Base-by-base conservation (phyloP, 2,113 vertebrate genomes). In the Naja naja region DNA sequence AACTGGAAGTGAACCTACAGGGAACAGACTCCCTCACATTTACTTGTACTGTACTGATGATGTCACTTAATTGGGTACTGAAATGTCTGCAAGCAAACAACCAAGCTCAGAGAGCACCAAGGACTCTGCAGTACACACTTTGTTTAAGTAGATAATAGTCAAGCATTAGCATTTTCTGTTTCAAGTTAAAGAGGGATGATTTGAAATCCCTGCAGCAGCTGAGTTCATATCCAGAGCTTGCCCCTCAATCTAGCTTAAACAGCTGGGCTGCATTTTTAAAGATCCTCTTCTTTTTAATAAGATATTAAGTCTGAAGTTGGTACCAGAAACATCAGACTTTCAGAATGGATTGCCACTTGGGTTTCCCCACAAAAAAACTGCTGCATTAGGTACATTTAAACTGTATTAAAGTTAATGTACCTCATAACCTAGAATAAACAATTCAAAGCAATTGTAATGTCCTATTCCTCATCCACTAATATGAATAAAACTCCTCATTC, bases 241-340 rank as follows among this genome's bases (percentile, higher is more conserved):
- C 20, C 34, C 87, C 53, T 58, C 85, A 91, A 10, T 25, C 39
- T 1, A 90, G 11, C 56, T 87, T 47, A 85, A 91, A 87, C 14
- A 58, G 52, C 90, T 93, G 87, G 1, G 0, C 43, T 88, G 34
- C 87, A 64, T 53, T 55, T 20, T 69, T 94, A 53, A 90, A 89
- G 52, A 74, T 64, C 55, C 45, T 91, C 6, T 86, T 89, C 55
- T 45, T 93, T 91, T 39, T 52, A 90, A 49, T 16, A 4, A 93
- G 87, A 89, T 90, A 93, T 0, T 89, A 86, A 92, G 91, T 39
- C 91, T 43, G 27, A 93, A 91, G 55, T 54, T 52, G 27, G 27
- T 93, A 52, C 43, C 55, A 91, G 89, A 81, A 90, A 91, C 58
- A 43, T 12, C 90, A 12, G 20, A 81, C 22, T 25, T 91, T 58